These are phyloP conservation scores for Macrophya alboannulata DNA, from an alignment of 2,888 invertebrate species.

Conservation along the genomic window DNA sequence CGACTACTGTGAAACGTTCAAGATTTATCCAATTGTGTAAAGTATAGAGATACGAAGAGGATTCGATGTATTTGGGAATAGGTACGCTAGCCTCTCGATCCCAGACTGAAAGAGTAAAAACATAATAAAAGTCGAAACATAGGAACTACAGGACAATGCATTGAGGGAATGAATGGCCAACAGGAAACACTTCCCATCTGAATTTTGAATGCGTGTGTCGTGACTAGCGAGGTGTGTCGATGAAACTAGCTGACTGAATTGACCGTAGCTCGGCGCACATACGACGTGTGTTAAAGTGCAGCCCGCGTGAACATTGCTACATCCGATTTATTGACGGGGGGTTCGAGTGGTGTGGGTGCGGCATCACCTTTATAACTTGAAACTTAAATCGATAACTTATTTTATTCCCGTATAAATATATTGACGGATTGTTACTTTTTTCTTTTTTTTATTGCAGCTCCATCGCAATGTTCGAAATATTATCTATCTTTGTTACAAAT, in stretches of 20 bases:
- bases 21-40: not conserved
- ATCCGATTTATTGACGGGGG: slow-evolving; percentile 51
- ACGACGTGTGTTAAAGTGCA: slow-evolving; percentile 53
- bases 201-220: slow-evolving; percentile 69
- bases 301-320: slow-evolving; percentile 52
- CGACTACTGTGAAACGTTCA: not conserved
- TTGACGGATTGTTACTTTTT: not conserved
- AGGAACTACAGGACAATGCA: slow-evolving; percentile 67
- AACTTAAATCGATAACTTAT: slow-evolving; percentile 29
- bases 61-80: not conserved
- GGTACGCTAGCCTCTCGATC: not conserved
- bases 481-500: not conserved
- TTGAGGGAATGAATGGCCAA: slow-evolving; percentile 70
- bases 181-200: slow-evolving; percentile 74
- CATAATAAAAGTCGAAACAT: slow-evolving; percentile 53
- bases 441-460: not conserved
- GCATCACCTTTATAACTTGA: slow-evolving; percentile 6
- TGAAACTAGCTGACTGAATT: slow-evolving; percentile 53
- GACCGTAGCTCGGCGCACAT: slow-evolving; percentile 46
- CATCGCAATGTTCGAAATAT: not conserved
- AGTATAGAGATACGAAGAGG: not conserved
- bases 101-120: slow-evolving; percentile 34
- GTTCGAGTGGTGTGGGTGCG: slow-evolving; percentile 20
- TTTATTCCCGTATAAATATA: not conserved
- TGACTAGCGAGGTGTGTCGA: slow-evolving; percentile 69